Evolutionary conservation across 2,113 vertebrate genomes (phyloP).

Genomic region (Spilogale gracilis): DNA sequence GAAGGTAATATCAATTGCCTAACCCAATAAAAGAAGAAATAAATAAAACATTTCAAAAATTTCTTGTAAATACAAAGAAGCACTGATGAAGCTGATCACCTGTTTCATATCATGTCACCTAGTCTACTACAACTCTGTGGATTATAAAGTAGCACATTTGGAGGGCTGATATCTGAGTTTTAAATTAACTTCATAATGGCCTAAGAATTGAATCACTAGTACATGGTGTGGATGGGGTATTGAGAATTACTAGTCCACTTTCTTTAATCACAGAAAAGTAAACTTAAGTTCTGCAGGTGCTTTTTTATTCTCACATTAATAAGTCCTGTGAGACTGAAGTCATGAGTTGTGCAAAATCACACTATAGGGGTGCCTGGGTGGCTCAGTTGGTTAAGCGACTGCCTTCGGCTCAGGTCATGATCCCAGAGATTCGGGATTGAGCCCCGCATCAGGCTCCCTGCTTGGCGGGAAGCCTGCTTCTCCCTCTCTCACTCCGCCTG

Average conservation of each 20-base stretch:
- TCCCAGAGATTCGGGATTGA: too few relatives aligned
- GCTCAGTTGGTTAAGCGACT: too few relatives aligned
- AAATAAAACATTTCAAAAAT: background rate
- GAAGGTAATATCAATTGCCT: background rate
- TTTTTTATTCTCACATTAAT: background rate
- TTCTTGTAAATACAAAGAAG: background rate
- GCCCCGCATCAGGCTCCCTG: too few relatives aligned
- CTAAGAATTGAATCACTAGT: background rate
- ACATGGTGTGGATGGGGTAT: background rate
- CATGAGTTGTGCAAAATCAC: background rate
- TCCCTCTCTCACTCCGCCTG: too few relatives aligned
- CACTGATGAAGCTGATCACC: background rate
- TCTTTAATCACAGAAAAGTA: background rate
- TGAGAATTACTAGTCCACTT: background rate
- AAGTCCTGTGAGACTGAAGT: background rate
- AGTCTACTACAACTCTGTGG: background rate
- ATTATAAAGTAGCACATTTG: background rate
- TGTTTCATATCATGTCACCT: background rate
- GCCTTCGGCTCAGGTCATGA: too few relatives aligned
- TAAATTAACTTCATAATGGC: background rate
- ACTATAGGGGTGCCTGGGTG: background rate
- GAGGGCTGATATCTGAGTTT: background rate
- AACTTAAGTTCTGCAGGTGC: background rate
- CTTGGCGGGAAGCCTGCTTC: too few relatives aligned
- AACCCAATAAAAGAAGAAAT: background rate